A percentile compares a stretch with the other conserved stretches of the same genome.
Conservation (phyloP, 2,888 invertebrate species). For the Hirudinaria manillensis region DNA sequence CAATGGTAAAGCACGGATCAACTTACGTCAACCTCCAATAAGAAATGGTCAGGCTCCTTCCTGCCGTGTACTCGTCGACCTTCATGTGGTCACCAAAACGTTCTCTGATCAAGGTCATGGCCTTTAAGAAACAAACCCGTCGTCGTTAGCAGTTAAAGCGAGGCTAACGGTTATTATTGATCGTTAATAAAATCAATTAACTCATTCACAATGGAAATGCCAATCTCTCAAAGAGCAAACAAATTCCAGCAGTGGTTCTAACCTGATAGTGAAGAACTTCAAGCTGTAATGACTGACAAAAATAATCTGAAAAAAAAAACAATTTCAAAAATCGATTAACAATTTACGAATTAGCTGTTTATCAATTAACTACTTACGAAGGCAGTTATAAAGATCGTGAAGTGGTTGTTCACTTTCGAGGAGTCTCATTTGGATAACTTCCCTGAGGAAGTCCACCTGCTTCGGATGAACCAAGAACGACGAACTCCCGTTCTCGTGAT, state of each 20-base stretch:
- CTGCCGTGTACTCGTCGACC: constrained; percentile 77
- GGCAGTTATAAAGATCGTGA: constrained; percentile 73
- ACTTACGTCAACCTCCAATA: constrained; percentile 71
- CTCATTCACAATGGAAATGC: background rate
- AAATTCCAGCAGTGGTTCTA: constrained; percentile 3
- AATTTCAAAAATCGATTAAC: no score
- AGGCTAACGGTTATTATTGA: background rate
- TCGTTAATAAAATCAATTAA: background rate
- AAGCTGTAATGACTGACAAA: constrained; percentile 88
- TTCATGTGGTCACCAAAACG: constrained; percentile 62
- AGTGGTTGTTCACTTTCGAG: constrained; percentile 73
- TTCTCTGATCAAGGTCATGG: constrained; percentile 77
- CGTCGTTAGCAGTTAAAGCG: no score
- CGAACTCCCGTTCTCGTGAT: constrained; percentile 87
- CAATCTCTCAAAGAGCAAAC: background rate
- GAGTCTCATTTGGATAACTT: constrained; percentile 81
- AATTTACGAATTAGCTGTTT: background rate
- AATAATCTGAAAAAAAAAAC: constrained; percentile 56
- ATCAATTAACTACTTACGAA: constrained; percentile 59
- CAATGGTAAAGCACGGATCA: background rate
- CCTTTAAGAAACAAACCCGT: constrained; percentile 56
- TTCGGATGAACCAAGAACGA: constrained; percentile 88
- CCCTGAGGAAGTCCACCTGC: constrained; percentile 78
- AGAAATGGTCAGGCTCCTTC: constrained; percentile 80
- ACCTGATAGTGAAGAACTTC: constrained; percentile 65